Evolutionary conservation across 2,797 vertebrate species (phyloP), one percentile per base, ranked within the genome.

Genomic region (Melanotaenia trifasciata): DNA sequence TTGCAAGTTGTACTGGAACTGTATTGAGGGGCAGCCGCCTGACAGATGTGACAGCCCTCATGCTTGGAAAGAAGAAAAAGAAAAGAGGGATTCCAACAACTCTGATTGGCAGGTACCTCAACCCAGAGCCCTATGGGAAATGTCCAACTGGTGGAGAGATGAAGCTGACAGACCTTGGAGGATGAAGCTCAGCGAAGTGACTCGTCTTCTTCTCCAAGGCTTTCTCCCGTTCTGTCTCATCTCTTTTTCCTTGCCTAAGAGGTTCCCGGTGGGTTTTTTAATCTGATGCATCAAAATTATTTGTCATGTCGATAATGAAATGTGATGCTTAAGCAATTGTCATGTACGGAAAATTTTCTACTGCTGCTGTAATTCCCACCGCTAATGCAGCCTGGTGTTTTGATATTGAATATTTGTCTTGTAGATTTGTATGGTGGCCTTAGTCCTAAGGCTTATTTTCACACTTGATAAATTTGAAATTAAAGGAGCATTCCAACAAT

Each of bases 131-230:
- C 79, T 72, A n/a, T 72, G 86, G 84, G 89, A 83, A 73, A 84
- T 70, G 76, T 78, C 83, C 83, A 81, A 83, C 85, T 89, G 78
- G 80, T 63, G 64, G 58, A 12, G 67, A 85, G 79, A 86, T 68
- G 77, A 70, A 78, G 82, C 84, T 84, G 88, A 88, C 83, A 79
- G 87, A 76, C 73, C 73, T 84, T 7, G 14, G 80, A 84, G 87
- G 82, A 78, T 4, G 60, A 63, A 22, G 66, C 77, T 70, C 36
- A 3, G 4, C 51, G 70, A 65, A 74, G 57, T 56, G 58, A 64
- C 74, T 58, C 74, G 76, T 87, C 83, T 82, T 74, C 51, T 56
- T 67, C 61, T 60, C 67, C 79, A 65, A 67, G 8, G 5, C 56
- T 53, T 30, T 33, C 64, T 63, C 67, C 20, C 14, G 59, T 22